Evolutionary conservation across 2,888 invertebrate genomes (phyloP), one percentile per base, ranked within the genome.

Genomic region (Agriopis aurantiaria): DNA sequence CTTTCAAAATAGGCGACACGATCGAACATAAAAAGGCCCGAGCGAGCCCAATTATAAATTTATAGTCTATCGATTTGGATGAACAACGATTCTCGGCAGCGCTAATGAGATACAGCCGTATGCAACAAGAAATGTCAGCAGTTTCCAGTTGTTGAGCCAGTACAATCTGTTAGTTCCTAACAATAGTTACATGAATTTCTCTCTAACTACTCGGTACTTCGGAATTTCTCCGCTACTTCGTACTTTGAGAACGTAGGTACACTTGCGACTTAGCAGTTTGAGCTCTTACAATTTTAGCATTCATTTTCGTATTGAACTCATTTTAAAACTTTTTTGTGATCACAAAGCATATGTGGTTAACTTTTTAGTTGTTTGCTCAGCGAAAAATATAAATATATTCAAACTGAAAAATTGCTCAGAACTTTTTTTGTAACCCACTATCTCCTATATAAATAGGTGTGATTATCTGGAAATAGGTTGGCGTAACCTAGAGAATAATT

Each of bases 21-120:
- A 96, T 98, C 23, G 99, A 99, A 92, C 99, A 98, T 86, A 98
- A 96, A 85, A 96, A 96, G 97, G 43, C 9, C 8, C 43, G 1
- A 43, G 43, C 97, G 87, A 83, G 89, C 6, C 23, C 46, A 58
- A 63, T 62, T 59, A 53, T 46, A 63, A 58, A 41, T 58, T 58
- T 51, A 33, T 46, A 51, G 10, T 56, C 41, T 49, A 41, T 61
- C 33, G 45, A 3, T 53, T 60, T 12, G 17, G 33, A 17, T 56
- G 67, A 57, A 17, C 40, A 14, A 52, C 33, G 45, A 14, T 46
- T n/a, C 0, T 10, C 45, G 10, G 52, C 40, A 63, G 59, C 58
- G 58, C 33, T 68, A 68, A 58, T 63, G 52, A 68, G 51, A 58
- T 41, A 3, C 23, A 17, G 8, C 23, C 12, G 45, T 41, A 56